Base-by-base conservation (phyloP, 2,113 vertebrate species). In the Ptychochromis oligacanthus region DNA sequence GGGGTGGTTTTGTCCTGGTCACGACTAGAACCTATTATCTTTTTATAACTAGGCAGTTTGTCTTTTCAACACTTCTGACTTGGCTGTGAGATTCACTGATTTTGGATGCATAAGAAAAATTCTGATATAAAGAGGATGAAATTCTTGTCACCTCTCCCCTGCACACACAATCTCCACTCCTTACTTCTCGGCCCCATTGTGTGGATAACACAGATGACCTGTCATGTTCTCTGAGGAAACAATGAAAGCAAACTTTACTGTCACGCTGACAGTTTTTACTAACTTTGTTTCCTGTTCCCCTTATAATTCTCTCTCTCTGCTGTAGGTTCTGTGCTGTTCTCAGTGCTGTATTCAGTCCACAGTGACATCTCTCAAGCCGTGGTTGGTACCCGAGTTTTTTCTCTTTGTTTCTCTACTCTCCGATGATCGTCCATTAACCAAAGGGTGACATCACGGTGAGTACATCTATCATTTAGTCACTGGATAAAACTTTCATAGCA, bases 401-500 rank as follows among this genome's bases (percentile, higher is more conserved):
- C 5, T 36, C 34, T 36, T 6, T 36, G 3, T 7, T 4, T 6
- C 6, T 36, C 34, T 36, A 36, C 6, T 5, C 4, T 36, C 5
- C 31, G 31, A 34, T 4, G 31, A 4, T 34, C 12, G 40, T 43
- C 40, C 40, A 12, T 38, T 22, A 64, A 64, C 0, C 61, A 40
- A 36, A 40, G 20, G 13, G 38, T 46, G 17, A 0, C 26, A 24
- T 0, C 62, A 67, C 38, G 4, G 12, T 40, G 38, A 9, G 1
- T 38, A 40, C 7, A 12, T 43, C 38, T n/a, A 65, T 17, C 13
- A 26, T 40, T 26, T 26, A 18, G 38, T 46, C 64, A 26, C 38
- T 26, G 8, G 14, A n/a, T 17, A 46, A 0, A 0, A n/a, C n/a
- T 11, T 1, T 7, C 0, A 0, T 49, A 2, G 26, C 0, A 7